A percentile compares a stretch with the other conserved stretches of the same genome.
These are phyloP conservation scores for Chiloscyllium punctatum DNA, from an alignment of 2,797 vertebrate genomes.

Conservation along the genomic window DNA sequence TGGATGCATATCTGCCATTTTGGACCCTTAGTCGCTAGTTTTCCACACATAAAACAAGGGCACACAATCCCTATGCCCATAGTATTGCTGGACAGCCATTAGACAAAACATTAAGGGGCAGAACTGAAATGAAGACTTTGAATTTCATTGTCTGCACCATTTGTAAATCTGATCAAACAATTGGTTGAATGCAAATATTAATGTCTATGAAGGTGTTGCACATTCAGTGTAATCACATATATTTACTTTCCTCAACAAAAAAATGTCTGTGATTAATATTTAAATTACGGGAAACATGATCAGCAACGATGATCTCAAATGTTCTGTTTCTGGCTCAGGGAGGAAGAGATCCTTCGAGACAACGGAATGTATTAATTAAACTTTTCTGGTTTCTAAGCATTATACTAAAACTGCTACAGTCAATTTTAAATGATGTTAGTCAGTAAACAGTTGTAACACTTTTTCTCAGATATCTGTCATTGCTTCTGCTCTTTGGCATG, in stretches of 20 bases:
- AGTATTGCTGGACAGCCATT: neutral
- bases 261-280: neutral
- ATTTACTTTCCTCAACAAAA: neutral
- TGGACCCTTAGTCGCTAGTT: neutral
- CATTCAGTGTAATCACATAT: neutral
- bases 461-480: neutral
- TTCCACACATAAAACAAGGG: neutral
- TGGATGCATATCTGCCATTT: neutral
- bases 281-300: neutral
- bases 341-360: neutral
- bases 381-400: neutral
- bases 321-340: neutral
- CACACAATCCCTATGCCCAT: neutral
- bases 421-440: neutral
- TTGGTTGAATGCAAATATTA: neutral
- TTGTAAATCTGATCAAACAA: neutral
- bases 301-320: neutral
- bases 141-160: neutral
- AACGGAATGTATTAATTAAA: neutral
- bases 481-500: neutral
- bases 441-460: neutral
- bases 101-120: neutral
- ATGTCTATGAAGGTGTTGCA: neutral
- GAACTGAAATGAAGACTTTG: neutral
- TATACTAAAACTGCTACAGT: neutral